These are phyloP conservation scores for Pseudomugil tenellus DNA, from an alignment of 2,797 vertebrate genomes.

Conservation along the genomic window DNA sequence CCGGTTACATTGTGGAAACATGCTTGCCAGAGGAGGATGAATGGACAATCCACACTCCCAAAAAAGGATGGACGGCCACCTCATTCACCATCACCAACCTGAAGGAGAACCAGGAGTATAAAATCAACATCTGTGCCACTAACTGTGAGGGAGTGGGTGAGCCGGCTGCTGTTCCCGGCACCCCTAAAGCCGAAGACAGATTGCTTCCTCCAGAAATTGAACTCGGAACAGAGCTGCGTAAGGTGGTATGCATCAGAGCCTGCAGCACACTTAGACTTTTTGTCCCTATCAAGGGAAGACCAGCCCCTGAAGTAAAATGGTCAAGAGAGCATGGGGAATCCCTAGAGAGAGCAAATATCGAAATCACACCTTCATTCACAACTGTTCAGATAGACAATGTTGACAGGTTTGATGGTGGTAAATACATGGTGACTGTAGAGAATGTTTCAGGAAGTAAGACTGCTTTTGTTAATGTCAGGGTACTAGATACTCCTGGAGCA, in stretches of 20 bases:
- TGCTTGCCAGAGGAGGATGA: conserved; percentile 96
- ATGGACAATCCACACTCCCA: conserved; percentile 95
- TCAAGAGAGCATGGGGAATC: conserved; percentile 92
- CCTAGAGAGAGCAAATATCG: conserved; percentile 92
- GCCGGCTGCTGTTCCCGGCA: conserved; percentile 91
- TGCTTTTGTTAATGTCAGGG: conserved; percentile 95
- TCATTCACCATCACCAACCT: conserved; percentile 94
- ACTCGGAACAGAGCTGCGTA: conserved; percentile 95
- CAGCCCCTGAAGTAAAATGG: conserved; percentile 97
- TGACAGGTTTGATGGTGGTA: conserved; percentile 96
- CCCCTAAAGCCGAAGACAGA: conserved; percentile 94
- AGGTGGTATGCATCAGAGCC: conserved; percentile 93
- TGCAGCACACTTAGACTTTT: conserved; percentile 95
- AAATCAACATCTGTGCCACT: conserved; percentile 94
- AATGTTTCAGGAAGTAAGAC: conserved; percentile 95
- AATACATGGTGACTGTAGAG: conserved; percentile 93
- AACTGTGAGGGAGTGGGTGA: conserved; percentile 97
- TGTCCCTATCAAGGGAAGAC: conserved; percentile 96
- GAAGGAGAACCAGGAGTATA: conserved; percentile 97
- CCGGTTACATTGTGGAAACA: conserved; percentile 96
- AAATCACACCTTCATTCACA: conserved; percentile 93
- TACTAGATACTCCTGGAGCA: conserved; percentile 95
- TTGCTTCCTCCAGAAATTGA: conserved; percentile 95
- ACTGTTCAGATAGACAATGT: conserved; percentile 93
- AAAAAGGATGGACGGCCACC: conserved; percentile 89